Evolutionary conservation across 2,797 vertebrate species (phyloP).

Genomic region (Loris lydekkerianus): DNA sequence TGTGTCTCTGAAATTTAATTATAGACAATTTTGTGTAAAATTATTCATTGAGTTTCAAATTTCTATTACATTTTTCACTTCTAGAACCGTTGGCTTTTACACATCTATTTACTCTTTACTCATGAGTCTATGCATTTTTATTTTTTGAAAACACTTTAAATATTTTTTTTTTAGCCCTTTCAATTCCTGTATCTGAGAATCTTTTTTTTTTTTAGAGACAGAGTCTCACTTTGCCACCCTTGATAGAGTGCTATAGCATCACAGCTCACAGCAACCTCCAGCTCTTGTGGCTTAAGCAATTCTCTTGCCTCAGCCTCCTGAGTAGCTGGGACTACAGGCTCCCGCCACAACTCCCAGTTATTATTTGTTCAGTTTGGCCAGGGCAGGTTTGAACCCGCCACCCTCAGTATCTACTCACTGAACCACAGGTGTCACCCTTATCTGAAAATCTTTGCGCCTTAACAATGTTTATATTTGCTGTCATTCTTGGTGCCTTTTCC

Average conservation of each 20-base stretch:
- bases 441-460: neutral
- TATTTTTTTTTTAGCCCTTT: neutral
- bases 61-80: conserved; percentile 39
- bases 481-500: neutral
- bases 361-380: no score
- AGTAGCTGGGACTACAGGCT: no score
- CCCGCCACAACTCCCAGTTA: no score
- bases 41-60: neutral
- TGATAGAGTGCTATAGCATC: no score
- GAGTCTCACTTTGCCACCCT: no score
- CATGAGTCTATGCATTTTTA: neutral
- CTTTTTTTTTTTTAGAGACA: neutral
- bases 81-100: neutral
- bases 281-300: no score
- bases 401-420: no score
- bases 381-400: no score
- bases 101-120: neutral
- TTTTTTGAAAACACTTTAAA: conserved; percentile 6
- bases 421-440: no score
- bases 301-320: no score
- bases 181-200: neutral
- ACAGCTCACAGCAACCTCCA: no score
- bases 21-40: neutral
- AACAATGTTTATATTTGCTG: neutral
- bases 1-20: neutral